These are phyloP conservation scores for Lasioglossum calceatum DNA, from an alignment of 2,888 invertebrate genomes.

Conservation along the genomic window DNA sequence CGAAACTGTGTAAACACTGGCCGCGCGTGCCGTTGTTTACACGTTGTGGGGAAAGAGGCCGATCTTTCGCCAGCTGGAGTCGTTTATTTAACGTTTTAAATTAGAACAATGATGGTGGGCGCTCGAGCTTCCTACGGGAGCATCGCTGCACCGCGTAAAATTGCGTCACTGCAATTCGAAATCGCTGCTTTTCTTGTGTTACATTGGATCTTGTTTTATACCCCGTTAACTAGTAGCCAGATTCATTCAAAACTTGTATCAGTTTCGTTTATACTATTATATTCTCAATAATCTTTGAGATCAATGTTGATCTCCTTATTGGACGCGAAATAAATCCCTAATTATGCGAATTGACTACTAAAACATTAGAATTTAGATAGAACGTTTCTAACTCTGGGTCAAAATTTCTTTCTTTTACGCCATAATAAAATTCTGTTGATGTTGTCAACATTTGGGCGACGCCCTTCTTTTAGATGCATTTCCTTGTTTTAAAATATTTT, in stretches of 20 bases:
- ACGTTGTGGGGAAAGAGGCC: not conserved
- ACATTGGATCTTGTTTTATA: not conserved
- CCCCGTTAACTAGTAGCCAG: not conserved
- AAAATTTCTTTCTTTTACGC: too few species aligned
- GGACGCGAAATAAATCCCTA: not conserved
- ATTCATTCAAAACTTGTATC: too few species aligned
- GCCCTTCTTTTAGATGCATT: not conserved
- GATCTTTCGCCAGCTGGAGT: constrained; percentile 5
- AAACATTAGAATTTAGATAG: not conserved
- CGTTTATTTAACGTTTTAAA: constrained; percentile 58
- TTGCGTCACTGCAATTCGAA: not conserved
- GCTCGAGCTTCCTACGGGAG: not conserved
- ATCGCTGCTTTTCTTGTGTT: not conserved
- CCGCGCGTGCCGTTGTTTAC: constrained; percentile 59
- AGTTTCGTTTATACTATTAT: too few species aligned
- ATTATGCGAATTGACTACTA: too few species aligned
- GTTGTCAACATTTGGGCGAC: too few species aligned
- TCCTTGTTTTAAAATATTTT: not conserved
- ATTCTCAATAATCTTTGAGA: too few species aligned
- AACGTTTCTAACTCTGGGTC: too few species aligned
- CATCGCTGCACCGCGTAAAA: not conserved
- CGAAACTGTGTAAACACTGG: constrained; percentile 55
- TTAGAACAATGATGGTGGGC: constrained; percentile 9
- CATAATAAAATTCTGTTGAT: too few species aligned
- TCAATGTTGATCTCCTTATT: not conserved